Evolutionary conservation across 1,140 invertebrate species (phyloP).

Genomic region (Listronotus oregonensis): DNA sequence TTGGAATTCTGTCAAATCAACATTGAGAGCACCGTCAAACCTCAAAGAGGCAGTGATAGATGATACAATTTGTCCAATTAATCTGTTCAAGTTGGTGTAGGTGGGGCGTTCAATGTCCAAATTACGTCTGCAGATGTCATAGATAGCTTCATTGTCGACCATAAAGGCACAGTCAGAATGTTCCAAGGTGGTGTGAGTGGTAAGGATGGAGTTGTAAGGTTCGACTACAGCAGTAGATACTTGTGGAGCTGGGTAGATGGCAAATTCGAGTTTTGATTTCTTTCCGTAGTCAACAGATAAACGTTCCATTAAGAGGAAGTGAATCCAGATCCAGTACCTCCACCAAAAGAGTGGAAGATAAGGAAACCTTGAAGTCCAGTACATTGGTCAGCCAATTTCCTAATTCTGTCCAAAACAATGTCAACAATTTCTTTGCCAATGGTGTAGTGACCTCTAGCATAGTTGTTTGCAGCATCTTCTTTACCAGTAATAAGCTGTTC

Average conservation of each 20-base stretch:
- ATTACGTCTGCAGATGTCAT: conserved; percentile 85
- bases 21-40: conserved; percentile 75
- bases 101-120: conserved; percentile 85
- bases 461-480: conserved; percentile 88
- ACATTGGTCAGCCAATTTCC: conserved; percentile 65
- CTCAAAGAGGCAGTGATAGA: conserved; percentile 85
- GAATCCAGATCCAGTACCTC: conserved; percentile 73
- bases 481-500: conserved; percentile 66
- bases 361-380: conserved; percentile 75
- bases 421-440: conserved; percentile 72
- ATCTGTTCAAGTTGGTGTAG: conserved; percentile 77
- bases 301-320: conserved; percentile 73
- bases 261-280: no score
- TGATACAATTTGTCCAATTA: conserved; percentile 85
- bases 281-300: conserved; percentile 73
- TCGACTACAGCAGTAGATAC: conserved; percentile 71
- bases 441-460: conserved; percentile 81
- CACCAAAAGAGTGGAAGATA: conserved; percentile 84
- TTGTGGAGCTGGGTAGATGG: conserved; percentile 65
- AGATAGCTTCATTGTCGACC: conserved; percentile 60
- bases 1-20: conserved; percentile 74
- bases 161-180: conserved; percentile 88
- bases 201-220: conserved; percentile 75
- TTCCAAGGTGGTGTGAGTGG: conserved; percentile 78
- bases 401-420: conserved; percentile 66